Evolutionary conservation across 2,888 invertebrate genomes (phyloP), one percentile per base, ranked within the genome.

Genomic region (Lumbricus terrestris): DNA sequence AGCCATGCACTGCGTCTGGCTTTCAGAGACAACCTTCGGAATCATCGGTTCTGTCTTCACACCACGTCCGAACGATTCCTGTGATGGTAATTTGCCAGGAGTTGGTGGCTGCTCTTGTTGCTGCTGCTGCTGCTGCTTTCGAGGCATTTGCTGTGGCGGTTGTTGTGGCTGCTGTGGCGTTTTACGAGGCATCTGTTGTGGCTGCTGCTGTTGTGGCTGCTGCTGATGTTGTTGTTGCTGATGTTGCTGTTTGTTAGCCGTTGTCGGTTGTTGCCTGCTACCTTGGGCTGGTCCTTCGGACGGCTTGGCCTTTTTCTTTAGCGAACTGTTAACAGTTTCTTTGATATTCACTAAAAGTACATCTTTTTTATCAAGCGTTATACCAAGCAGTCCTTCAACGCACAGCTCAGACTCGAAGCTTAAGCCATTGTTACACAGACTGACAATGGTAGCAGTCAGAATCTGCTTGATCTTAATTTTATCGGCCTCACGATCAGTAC

Each of bases 261-360:
- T 35, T 85, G 85, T 35, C 85, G 34, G 85, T 23, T 34, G 82
- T 89, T 34, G 40, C 38, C 82, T 89, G 23, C 82, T 37, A 89
- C 89, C 82, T 23, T 33, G 42, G 37, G 82, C 33, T 38, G 47
- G 89, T 82, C 23, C 37, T 8, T 40, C 82, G 8, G 82, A 20
- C 0, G 82, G n/a, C 20, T 89, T 40, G 29, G 38, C n/a, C 40
- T 89, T 89, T 40, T 82, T 89, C 40, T 89, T 83, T 83, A 35
- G 33, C 35, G 89, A 38, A 33, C 85, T 90, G 38, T 37, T 88
- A 89, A 89, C 37, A 34, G 88, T 82, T 42, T 91, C 91, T 34
- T 90, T 91, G 33, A 91, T 91, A 88, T 90, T 91, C n/a, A 91
- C 88, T 23, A 91, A 85, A 37, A 91, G 88, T 23, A 91, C 91